Evolutionary conservation across 2,797 vertebrate genomes (phyloP), one percentile per base, ranked within the genome.

Genomic region (Anguilla anguilla): DNA sequence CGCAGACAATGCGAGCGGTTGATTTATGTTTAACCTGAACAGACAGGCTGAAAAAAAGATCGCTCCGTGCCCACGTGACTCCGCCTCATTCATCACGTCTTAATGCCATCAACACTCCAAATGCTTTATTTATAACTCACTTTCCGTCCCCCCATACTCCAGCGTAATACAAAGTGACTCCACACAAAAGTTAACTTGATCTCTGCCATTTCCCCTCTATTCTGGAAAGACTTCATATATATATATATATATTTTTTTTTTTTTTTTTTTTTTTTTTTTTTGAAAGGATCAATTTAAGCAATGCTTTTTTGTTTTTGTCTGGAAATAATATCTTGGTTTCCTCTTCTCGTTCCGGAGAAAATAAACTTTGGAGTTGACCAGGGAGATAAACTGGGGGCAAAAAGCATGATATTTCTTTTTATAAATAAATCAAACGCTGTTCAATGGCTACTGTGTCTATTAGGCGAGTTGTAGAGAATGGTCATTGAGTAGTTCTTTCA

Each of bases 81-180:
- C 35, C 0, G 31, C 67, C 86, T 89, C 88, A 90, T 91, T 90
- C 86, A 88, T 91, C 89, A 88, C 49, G 51, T 61, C 89, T 84
- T 89, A 90, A 90, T 88, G 82, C 86, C 86, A 87, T 81, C 85
- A 84, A 88, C 88, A 88, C 64, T 67, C 87, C 72, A 86, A 88
- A 85, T 86, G 87, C 86, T 86, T 89, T 89, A 87, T 88, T 88
- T 90, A 89, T 87, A 89, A 89, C 69, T 86, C 84, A 85, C 43
- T 83, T 86, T 88, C 87, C 89, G 86, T 88, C 84, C 39, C 51
- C 74, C 86, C 46, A 22, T 35, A 46, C 79, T 88, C 88, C 88
- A 85, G 86, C 88, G 82, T 88, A 89, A 89, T 89, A 77, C 86
- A 84, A 85, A 43, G 61, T 89, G 88, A 90, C 88, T 88, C 89